Base-by-base conservation (phyloP, 1,140 invertebrate genomes). In the Trachelipus rathkii region DNA sequence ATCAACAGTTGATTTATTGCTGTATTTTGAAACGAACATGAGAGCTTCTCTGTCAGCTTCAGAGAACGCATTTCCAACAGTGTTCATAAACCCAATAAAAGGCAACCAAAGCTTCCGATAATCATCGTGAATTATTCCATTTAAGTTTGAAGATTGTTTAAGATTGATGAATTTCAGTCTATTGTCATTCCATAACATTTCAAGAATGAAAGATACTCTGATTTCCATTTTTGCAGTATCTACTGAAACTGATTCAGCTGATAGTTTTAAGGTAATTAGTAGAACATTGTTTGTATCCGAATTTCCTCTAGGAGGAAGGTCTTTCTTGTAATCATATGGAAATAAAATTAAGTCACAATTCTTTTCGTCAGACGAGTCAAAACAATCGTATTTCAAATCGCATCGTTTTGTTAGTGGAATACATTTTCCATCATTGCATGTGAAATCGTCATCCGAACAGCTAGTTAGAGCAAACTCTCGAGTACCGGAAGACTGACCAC, bases 121-220 rank as follows among this genome's bases (percentile, higher is more conserved):
- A 6, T 21, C 67, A 0, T 50, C 19, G 45, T 73, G 67, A 4
- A 33, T 11, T 11, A 73, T 21, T 60, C 44, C 43, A 60, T 80
- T 80, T 11, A 80, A 68, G 0, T 76, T 80, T 53, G 76, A 78
- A 68, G 77, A 76, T 73, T 80, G 74, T 44, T 80, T 80, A n/a
- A 80, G 79, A 67, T 80, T 80, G n/a, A 80, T 76, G 53, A 76
- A 80, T 44, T 80, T 71, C 9, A 80, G 71, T 24, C 79, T 69
- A 10, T 73, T 67, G 24, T 80, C 79, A 44, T 75, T 72, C 79
- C 79, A 80, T 10, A 71, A 76, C 76, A 80, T 78, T 45, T 72
- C 74, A 11, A 80, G 66, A 71, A 77, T 80, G 71, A 78, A 74
- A 43, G 77, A 77, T 67, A 77, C 79, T 23, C 78, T 76, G 71